phyloP scores from a whole-genome alignment of 1,140 invertebrate genomes.

The Atta colombica region DNA sequence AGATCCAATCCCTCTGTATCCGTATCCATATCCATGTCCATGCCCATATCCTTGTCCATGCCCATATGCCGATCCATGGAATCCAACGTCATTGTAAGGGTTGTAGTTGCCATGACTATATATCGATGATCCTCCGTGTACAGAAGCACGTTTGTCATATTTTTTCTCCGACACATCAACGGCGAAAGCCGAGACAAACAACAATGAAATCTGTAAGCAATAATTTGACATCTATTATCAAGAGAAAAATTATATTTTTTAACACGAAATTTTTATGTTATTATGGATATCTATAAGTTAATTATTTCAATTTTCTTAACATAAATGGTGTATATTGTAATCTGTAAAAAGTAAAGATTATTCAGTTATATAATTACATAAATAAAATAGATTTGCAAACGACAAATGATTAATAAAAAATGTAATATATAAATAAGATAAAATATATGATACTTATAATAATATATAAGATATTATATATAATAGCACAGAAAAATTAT shows the following conservation, averaged over 20 bases:
- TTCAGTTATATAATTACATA: neutral
- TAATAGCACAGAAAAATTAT: neutral
- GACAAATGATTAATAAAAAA: neutral
- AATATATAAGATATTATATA: neutral
- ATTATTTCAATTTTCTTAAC: neutral
- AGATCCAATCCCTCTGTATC: conserved; percentile 15
- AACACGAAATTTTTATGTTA: neutral
- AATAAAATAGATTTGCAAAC: neutral
- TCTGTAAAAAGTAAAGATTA: neutral
- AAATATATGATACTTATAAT: neutral
- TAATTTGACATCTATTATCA: neutral
- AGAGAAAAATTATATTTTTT: neutral
- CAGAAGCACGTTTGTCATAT: conserved; percentile 72
- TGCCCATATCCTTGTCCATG: conserved; percentile 38
- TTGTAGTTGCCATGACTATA: neutral
- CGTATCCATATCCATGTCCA: neutral
- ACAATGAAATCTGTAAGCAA: conserved; percentile 50
- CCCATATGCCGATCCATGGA: conserved; percentile 10
- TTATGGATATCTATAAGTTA: neutral
- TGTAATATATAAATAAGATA: neutral
- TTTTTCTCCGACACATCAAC: conserved; percentile 61
- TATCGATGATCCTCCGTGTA: conserved; percentile 55
- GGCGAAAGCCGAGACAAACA: conserved; percentile 45
- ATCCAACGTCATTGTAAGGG: neutral
- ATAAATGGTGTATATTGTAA: neutral